Percentiles rank a stretch among this genome's conserved stretches.
These are phyloP conservation scores for Antennarius striatus DNA, from an alignment of 2,113 vertebrate genomes.

Conservation along the genomic window DNA sequence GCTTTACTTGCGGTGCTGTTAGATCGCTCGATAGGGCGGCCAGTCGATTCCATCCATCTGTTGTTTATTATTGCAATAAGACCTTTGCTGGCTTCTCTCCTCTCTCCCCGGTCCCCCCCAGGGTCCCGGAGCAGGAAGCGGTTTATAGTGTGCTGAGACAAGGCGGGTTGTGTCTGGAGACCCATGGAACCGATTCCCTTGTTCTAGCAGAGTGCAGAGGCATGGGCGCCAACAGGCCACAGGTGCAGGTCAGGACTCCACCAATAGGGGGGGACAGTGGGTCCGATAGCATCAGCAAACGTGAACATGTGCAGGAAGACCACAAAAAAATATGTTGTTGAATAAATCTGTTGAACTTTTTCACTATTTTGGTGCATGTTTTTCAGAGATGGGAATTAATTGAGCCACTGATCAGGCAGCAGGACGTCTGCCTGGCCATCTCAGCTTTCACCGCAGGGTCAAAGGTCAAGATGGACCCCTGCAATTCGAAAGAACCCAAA, in stretches of 20 bases:
- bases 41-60: conserved; percentile 30
- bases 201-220: conserved; percentile 86
- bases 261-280: conserved; percentile 9
- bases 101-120: conserved; percentile 60
- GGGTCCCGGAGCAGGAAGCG: conserved; percentile 91
- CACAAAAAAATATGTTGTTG: too few relatives aligned
- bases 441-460: conserved; percentile 87
- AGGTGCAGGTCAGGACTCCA: conserved; percentile 84
- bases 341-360: too few relatives aligned
- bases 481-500: conserved; percentile 89
- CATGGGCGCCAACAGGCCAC: conserved; percentile 79
- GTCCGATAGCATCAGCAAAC: neutral
- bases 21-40: neutral
- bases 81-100: conserved; percentile 15
- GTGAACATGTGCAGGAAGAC: neutral
- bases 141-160: conserved; percentile 90
- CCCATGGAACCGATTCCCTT: conserved; percentile 81
- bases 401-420: conserved; percentile 91
- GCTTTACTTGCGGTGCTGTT: conserved; percentile 5
- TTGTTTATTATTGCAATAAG: conserved; percentile 22
- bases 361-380: neutral
- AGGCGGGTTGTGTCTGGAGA: conserved; percentile 87
- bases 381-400: conserved; percentile 91
- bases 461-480: conserved; percentile 88
- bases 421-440: conserved; percentile 91